A percentile compares a stretch with the other conserved stretches of the same genome.
phyloP scores from a whole-genome alignment of 2,888 invertebrate genomes.

The Cynaeus angustus region DNA sequence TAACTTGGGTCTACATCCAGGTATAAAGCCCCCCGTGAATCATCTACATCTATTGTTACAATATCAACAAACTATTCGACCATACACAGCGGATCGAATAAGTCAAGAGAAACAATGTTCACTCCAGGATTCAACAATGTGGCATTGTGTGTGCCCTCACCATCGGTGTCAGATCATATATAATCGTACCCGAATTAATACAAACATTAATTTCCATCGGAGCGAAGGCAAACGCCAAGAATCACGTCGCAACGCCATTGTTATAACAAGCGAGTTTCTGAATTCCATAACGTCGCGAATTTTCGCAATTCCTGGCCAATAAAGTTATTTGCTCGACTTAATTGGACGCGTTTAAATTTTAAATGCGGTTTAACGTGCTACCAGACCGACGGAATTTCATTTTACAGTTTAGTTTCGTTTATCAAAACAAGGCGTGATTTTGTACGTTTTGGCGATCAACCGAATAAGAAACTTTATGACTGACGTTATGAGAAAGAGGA shows the following conservation, averaged over 20 bases:
- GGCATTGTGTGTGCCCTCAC: conserved; percentile 49
- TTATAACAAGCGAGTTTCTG: conserved; percentile 29
- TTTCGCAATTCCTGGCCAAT: conserved; percentile 32
- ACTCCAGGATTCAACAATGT: conserved; percentile 54
- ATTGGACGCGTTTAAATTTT: conserved; percentile 43
- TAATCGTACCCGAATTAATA: conserved; percentile 47
- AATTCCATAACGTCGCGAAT: conserved; percentile 38
- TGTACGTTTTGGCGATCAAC: conserved; percentile 1
- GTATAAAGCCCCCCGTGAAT: conserved; percentile 45
- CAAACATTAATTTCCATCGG: conserved; percentile 48
- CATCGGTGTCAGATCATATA: conserved; percentile 47
- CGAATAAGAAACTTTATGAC: conserved; percentile 1
- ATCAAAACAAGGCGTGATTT: conserved; percentile 25
- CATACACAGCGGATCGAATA: conserved; percentile 50
- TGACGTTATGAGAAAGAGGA: conserved; percentile 2
- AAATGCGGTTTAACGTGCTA: conserved; percentile 31
- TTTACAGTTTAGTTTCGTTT: conserved; percentile 22
- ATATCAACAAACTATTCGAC: conserved; percentile 50
- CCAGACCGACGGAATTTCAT: conserved; percentile 23
- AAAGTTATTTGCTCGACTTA: conserved; percentile 41
- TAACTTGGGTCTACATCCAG: conserved; percentile 15
- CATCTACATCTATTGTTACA: conserved; percentile 48
- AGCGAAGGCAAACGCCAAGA: conserved; percentile 42
- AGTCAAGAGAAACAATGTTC: conserved; percentile 53
- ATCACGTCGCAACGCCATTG: conserved; percentile 36